Evolutionary conservation across 2,113 vertebrate genomes (phyloP), one percentile per base, ranked within the genome.

Genomic region (Syngnathoides biaculeatus): DNA sequence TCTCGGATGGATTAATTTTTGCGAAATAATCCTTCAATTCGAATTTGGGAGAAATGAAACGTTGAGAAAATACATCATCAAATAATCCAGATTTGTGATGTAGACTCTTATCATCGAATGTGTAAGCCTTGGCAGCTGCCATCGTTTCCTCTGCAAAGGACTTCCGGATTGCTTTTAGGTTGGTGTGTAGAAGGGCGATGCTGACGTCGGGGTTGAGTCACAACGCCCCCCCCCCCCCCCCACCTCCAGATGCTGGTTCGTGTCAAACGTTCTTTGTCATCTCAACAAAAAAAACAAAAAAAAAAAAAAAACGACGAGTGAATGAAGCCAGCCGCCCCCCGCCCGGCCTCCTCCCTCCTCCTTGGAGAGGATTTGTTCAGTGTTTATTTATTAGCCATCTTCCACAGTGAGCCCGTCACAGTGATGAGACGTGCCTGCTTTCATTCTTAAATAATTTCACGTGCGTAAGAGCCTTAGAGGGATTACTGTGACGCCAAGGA

Each of bases 401-500:
- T 79, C 38, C 59, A 53, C 69, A 50, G 70, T 42, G 64, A 78
- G 71, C 70, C 79, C 67, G 74, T 78, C 82, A 79, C 83, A 77
- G 80, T 77, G 69, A 62, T 79, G 86, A 79, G 85, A 91, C 74
- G 83, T 78, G 77, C 74, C 42, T 79, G 69, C 65, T 88, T 88
- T 88, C 75, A 83, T 83, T 84, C 76, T 75, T 75, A 77, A 88
- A 89, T 88, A 78, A 91, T 89, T 87, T 87, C 72, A 68, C 79
- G 69, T 64, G 81, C 82, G 65, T 90, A 90, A 92, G 90, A 91
- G 89, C 78, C 87, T 92, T 91, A 91, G 82, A 67, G 77, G 89
- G 92, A 92, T 92, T 92, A 92, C 71, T 71, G 85, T 75, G 77
- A 68, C 79, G 80, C 80, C 72, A 78, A 88, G 84, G 79, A 89